phyloP scores from a whole-genome alignment of 2,113 vertebrate genomes.

The Elgaria multicarinata region DNA sequence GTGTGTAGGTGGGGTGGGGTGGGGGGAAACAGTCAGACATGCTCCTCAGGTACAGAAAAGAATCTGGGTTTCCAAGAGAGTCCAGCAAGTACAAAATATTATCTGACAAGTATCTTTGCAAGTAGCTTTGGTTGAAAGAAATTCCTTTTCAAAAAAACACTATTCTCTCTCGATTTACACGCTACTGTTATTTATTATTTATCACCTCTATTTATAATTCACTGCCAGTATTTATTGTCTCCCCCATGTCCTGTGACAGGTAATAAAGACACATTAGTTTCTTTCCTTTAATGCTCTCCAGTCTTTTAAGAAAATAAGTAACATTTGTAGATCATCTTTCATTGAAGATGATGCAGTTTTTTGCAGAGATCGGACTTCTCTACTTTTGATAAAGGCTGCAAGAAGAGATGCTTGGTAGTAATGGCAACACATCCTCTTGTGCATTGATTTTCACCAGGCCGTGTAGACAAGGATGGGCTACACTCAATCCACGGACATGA shows the following conservation, averaged over 20 bases:
- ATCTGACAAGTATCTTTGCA: not conserved
- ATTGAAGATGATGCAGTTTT: not conserved
- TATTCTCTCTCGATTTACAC: conserved; percentile 13
- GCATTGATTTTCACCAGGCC: not conserved
- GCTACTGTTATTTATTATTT: conserved; percentile 53
- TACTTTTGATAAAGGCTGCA: not conserved
- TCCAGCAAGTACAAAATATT: accelerated
- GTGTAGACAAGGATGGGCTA: not conserved
- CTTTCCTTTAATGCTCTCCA: not conserved
- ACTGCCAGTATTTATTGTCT: conserved; percentile 18
- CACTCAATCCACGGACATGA: not conserved
- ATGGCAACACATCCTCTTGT: not conserved
- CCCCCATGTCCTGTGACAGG: not conserved
- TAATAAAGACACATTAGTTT: accelerated
- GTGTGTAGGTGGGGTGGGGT: not conserved
- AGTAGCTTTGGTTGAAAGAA: not conserved
- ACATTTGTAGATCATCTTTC: not conserved
- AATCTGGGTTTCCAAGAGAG: accelerated
- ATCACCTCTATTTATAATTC: conserved; percentile 47
- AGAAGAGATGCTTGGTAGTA: not conserved
- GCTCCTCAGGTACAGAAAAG: not conserved
- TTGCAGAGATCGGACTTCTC: not conserved
- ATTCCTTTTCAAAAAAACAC: not conserved
- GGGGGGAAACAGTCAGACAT: too few relatives aligned
- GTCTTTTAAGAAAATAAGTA: not conserved